Percentiles rank a stretch among this genome's conserved stretches.
These are phyloP conservation scores for Cantharis lateralis DNA, from an alignment of 2,888 invertebrate species.

Conservation along the genomic window DNA sequence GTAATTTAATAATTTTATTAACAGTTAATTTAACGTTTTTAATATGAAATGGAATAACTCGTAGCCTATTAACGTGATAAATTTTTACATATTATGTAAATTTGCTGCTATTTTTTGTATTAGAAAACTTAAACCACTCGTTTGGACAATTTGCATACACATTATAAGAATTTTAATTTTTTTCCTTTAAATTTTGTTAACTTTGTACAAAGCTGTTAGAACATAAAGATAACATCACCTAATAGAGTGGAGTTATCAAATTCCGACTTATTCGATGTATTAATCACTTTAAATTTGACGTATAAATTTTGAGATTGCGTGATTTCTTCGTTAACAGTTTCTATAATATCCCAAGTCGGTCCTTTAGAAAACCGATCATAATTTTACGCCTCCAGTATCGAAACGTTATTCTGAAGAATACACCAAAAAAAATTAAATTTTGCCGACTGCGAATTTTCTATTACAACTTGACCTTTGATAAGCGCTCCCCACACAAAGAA, in stretches of 20 bases:
- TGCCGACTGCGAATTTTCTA: no score
- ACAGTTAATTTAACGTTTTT: not conserved
- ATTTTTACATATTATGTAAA: not conserved
- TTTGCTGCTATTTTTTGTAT: not conserved
- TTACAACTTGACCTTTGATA: no score
- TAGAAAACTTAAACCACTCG: not conserved
- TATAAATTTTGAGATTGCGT: not conserved
- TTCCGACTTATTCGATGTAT: not conserved
- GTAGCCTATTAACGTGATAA: not conserved
- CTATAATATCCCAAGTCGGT: not conserved
- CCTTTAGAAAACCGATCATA: not conserved
- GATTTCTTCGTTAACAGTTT: not conserved
- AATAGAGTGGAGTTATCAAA: not conserved
- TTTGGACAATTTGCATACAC: not conserved
- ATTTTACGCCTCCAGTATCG: not conserved
- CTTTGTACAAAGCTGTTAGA: not conserved
- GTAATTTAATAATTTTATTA: not conserved
- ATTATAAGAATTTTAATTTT: constrained; percentile 1
- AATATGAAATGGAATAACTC: not conserved
- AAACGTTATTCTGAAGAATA: no score
- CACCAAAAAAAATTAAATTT: no score
- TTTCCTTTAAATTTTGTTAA: not conserved
- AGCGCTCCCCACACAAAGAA: no score
- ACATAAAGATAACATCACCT: not conserved
- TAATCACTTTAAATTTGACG: not conserved